Evolutionary conservation across 2,113 vertebrate species (phyloP).

Genomic region (Leptocoma aspasia): DNA sequence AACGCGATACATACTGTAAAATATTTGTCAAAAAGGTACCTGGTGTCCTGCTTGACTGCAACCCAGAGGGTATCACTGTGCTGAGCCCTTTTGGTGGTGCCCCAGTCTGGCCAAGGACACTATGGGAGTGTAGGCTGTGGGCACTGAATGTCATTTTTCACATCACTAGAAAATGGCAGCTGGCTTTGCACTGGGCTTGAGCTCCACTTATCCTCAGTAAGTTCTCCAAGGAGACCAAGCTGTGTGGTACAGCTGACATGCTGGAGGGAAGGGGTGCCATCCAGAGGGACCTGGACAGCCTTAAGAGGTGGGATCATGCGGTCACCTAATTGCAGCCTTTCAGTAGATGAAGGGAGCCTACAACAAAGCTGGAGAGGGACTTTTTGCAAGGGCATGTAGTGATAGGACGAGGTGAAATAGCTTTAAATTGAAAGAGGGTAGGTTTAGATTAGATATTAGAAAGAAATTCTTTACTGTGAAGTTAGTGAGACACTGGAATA

Average conservation of each 20-base stretch:
- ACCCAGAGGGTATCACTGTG: fast-evolving
- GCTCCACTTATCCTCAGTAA: background rate
- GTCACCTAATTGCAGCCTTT: background rate
- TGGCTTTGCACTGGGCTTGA: background rate
- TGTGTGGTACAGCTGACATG: no score
- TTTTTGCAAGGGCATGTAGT: background rate
- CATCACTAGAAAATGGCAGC: background rate
- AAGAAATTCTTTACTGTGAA: background rate
- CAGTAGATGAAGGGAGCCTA: background rate
- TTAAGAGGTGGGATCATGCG: background rate
- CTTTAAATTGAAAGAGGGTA: background rate
- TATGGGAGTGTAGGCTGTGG: fast-evolving
- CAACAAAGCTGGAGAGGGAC: background rate
- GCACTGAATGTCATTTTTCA: background rate
- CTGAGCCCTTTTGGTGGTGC: background rate
- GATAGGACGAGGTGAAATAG: background rate
- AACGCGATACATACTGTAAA: background rate
- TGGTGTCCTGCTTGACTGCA: background rate
- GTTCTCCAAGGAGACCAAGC: background rate
- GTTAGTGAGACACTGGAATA: background rate
- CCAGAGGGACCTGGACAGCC: background rate
- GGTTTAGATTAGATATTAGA: background rate
- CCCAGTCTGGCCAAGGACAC: fast-evolving
- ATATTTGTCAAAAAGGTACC: background rate
- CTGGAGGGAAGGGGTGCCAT: background rate